phyloP scores from a whole-genome alignment of 2,797 vertebrate species.

The Typhlichthys subterraneus region DNA sequence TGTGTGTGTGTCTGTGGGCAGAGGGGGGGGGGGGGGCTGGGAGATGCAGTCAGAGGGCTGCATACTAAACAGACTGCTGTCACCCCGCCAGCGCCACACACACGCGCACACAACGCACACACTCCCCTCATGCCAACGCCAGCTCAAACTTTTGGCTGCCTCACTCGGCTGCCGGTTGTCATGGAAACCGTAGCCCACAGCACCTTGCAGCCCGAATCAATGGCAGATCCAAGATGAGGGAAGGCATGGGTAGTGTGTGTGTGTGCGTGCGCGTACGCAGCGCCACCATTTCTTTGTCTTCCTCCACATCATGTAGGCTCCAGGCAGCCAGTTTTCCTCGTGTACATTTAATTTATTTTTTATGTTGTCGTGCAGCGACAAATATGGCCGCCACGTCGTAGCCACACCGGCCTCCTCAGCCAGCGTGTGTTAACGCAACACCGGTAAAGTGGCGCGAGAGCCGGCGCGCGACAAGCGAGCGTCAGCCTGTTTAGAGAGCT shows the following conservation, averaged over 20 bases:
- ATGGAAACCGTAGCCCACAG: constrained; percentile 81
- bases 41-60: constrained; percentile 76
- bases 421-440: too few relatives aligned
- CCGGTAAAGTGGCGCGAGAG: too few relatives aligned
- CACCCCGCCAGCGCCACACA: constrained; percentile 64
- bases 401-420: constrained; percentile 6
- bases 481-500: constrained; percentile 10
- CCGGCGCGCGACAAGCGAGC: too few relatives aligned
- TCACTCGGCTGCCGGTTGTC: constrained; percentile 78
- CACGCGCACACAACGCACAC: constrained; percentile 17
- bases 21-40: constrained; percentile 53
- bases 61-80: constrained; percentile 81
- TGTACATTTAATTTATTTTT: constrained; percentile 14
- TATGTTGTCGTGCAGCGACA: constrained; percentile 17
- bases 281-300: constrained; percentile 7
- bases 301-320: constrained; percentile 23
- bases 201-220: constrained; percentile 80
- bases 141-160: constrained; percentile 78
- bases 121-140: constrained; percentile 63
- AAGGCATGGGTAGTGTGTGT: constrained; percentile 43
- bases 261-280: constrained; percentile 21
- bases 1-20: constrained; percentile 52
- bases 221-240: constrained; percentile 71
- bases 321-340: constrained; percentile 39
- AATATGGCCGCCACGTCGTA: constrained; percentile 33